Base-by-base conservation (phyloP, 2,797 vertebrate genomes). In the Ptychobarbus kaznakovi region DNA sequence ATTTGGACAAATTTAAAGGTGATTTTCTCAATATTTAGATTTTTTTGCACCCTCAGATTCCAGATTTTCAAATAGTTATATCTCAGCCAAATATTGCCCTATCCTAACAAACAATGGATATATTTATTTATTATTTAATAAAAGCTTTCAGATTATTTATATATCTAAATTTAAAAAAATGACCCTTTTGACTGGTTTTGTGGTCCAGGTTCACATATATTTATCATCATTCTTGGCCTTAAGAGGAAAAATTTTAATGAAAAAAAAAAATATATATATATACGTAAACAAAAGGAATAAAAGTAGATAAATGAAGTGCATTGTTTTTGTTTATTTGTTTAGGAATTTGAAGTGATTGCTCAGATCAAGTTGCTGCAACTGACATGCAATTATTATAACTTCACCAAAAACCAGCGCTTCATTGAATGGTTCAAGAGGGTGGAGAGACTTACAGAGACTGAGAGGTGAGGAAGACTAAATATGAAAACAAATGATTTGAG, bases 291-390 rank as follows among this genome's bases (percentile, higher is more conserved):
- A 79, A 63, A 51, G 25, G 2, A 65, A 20, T 75, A 51, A 25
- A 42, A 42, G 10, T 15, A 44, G 49, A 13, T 6, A 11, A 77
- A 61, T 6, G 4, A 61, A 46, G 8, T 49, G 6, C 8, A 35
- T 69, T 44, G 9, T 79, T 69, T 76, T 83, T 74, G 66, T 83
- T 70, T 6, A 81, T 77, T 79, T 73, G 13, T 84, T 40, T 91
- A 97, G 96, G 96, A 97, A n/a, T 97, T 97, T 0, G 96, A 97
- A 87, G 96, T 97, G 82, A 97, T 97, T 0, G 96, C 96, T 0
- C 96, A 97, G 92, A 97, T 97, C 91, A 97, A 97, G 90, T 90
- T 97, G 87, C 94, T 97, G 1, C 96, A 97, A 92, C 96, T 96
- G 0, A 96, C 96, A 51, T 97, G 96, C 89, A 97, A 97, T 93